Evolutionary conservation across 2,113 vertebrate species (phyloP).

Genomic region (Copsychus sechellarum): DNA sequence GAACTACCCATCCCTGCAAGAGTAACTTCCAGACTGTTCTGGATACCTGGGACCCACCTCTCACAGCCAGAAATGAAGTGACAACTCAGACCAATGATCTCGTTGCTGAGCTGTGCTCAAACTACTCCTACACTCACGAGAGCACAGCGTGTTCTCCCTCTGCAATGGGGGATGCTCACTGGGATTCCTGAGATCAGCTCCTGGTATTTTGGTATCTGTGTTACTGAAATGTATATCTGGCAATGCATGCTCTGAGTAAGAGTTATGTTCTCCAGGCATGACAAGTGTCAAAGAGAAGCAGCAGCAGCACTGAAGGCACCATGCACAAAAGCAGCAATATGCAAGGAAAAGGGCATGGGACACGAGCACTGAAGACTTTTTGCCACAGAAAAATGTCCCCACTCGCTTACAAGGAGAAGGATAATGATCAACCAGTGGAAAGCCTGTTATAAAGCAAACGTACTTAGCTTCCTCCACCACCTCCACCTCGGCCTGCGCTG

Average conservation of each 20-base stretch:
- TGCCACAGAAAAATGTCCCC: conserved; percentile 39
- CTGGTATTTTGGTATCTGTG: not conserved
- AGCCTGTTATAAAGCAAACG: conserved; percentile 69
- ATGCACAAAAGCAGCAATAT: conserved; percentile 71
- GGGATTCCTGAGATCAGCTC: not conserved
- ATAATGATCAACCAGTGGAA: conserved; percentile 20
- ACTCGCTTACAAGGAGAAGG: conserved; percentile 23
- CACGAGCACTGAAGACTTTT: conserved; percentile 49
- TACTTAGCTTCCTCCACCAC: conserved; percentile 99
- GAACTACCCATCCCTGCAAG: not conserved
- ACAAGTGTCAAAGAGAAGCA: conserved; percentile 52
- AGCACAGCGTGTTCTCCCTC: not conserved
- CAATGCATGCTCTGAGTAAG: conserved; percentile 37
- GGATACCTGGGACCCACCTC: not conserved
- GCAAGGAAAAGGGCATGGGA: conserved; percentile 55
- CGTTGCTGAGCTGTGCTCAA: not conserved
- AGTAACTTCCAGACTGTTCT: not conserved
- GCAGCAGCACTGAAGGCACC: conserved; percentile 60
- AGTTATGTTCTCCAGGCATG: conserved; percentile 44
- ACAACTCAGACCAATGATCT: not conserved
- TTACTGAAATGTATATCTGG: not conserved
- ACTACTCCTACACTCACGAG: not conserved
- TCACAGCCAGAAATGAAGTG: not conserved
- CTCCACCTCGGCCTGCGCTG: conserved; percentile 94
- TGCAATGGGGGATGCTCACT: not conserved